Conservation (phyloP, 2,797 vertebrate genomes). For the Acestrorhynchus altus region DNA sequence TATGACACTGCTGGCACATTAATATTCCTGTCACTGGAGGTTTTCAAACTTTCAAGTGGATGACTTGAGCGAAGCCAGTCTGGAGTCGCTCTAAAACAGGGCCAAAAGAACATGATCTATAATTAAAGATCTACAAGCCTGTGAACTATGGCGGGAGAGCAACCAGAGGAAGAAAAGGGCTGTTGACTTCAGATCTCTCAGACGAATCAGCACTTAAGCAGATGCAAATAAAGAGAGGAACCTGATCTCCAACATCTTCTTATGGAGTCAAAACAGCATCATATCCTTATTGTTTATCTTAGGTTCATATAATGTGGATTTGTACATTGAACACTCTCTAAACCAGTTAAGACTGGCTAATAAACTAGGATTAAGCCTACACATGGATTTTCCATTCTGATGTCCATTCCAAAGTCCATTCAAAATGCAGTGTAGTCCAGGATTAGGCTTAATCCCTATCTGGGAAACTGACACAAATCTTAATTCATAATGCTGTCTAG, state of each 20-base stretch:
- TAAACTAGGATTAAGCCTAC: too few relatives aligned
- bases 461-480: too few relatives aligned
- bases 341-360: too few relatives aligned
- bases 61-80: slow-evolving; percentile 94
- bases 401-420: too few relatives aligned
- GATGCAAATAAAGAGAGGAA: slow-evolving; percentile 56
- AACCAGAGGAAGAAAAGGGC: slow-evolving; percentile 57
- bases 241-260: not conserved
- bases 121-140: slow-evolving; percentile 88
- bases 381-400: too few relatives aligned
- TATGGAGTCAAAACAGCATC: slow-evolving; percentile 64
- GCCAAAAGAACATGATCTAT: slow-evolving; percentile 91
- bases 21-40: slow-evolving; percentile 99
- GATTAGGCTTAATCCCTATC: too few relatives aligned
- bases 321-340: too few relatives aligned
- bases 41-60: slow-evolving; percentile 99
- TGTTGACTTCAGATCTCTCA: slow-evolving; percentile 77
- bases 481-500: too few relatives aligned
- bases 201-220: slow-evolving; percentile 78
- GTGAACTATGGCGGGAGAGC: slow-evolving; percentile 77
- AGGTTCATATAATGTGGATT: not conserved
- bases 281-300: not conserved
- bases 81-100: slow-evolving; percentile 93
- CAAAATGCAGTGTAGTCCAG: too few relatives aligned
- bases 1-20: slow-evolving; percentile 99